Percentiles rank a stretch among this genome's conserved stretches.
Evolutionary conservation across 2,113 vertebrate species (phyloP).

Genomic region (Mobula birostris): DNA sequence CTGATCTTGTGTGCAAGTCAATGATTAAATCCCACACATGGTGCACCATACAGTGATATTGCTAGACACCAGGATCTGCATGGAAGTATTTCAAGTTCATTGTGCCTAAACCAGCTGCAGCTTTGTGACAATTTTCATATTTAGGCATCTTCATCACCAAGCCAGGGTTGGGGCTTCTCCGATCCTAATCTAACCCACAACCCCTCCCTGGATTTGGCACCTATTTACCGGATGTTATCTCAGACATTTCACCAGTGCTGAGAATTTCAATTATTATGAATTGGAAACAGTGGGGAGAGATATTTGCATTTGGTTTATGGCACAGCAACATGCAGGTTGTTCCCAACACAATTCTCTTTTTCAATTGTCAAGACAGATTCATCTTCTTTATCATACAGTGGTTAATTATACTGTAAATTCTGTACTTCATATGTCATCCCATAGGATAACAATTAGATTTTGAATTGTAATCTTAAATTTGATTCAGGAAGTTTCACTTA

Average conservation of each 20-base stretch:
- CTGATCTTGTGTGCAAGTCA: too few relatives aligned
- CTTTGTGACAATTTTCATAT: not conserved
- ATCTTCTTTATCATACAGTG: not conserved
- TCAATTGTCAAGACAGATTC: not conserved
- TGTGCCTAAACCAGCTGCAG: not conserved
- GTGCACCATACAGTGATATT: too few relatives aligned
- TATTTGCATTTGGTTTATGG: not conserved
- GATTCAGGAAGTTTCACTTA: not conserved
- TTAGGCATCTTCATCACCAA: not conserved
- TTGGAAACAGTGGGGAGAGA: not conserved
- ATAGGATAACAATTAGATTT: not conserved
- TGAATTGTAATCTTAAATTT: too few relatives aligned
- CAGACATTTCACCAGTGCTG: not conserved
- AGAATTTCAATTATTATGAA: not conserved
- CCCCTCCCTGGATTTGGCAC: not conserved
- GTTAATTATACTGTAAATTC: not conserved
- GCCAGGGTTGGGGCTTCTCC: not conserved
- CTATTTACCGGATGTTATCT: not conserved
- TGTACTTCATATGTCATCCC: not conserved
- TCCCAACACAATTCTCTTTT: not conserved
- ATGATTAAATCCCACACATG: not conserved
- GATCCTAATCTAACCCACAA: not conserved
- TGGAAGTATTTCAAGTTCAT: too few relatives aligned
- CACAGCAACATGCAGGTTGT: not conserved
- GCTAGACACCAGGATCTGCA: too few relatives aligned